phyloP scores from a whole-genome alignment of 2,797 vertebrate genomes.

The Sciurus vulgaris region DNA sequence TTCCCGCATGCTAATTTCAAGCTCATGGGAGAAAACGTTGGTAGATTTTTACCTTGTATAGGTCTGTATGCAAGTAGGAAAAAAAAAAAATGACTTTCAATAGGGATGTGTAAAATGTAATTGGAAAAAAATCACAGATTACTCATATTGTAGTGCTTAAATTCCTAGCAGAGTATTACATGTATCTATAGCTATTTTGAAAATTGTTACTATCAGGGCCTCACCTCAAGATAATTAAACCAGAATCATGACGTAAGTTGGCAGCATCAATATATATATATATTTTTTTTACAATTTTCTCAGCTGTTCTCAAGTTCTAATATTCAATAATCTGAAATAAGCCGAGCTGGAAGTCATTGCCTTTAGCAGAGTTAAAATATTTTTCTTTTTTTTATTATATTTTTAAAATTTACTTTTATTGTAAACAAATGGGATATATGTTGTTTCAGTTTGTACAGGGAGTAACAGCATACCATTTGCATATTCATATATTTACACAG shows the following conservation, averaged over 20 bases:
- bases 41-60: neutral
- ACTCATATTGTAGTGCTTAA: neutral
- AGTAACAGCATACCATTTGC: no score
- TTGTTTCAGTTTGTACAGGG: no score
- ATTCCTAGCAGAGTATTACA: neutral
- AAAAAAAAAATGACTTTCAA: conserved; percentile 31
- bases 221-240: conserved; percentile 43
- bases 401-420: no score
- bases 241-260: neutral
- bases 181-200: neutral
- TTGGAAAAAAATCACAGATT: neutral
- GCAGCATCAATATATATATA: neutral
- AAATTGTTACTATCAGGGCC: neutral
- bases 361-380: no score
- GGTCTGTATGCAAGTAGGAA: neutral
- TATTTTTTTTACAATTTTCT: no score
- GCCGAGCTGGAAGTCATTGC: no score
- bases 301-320: no score
- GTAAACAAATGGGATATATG: no score
- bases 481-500: no score
- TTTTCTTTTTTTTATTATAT: no score
- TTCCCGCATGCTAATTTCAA: neutral
- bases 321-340: no score
- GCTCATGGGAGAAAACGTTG: neutral
- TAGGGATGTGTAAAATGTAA: neutral